Evolutionary conservation across 2,888 invertebrate genomes (phyloP).

Genomic region (Lottia gigantea): DNA sequence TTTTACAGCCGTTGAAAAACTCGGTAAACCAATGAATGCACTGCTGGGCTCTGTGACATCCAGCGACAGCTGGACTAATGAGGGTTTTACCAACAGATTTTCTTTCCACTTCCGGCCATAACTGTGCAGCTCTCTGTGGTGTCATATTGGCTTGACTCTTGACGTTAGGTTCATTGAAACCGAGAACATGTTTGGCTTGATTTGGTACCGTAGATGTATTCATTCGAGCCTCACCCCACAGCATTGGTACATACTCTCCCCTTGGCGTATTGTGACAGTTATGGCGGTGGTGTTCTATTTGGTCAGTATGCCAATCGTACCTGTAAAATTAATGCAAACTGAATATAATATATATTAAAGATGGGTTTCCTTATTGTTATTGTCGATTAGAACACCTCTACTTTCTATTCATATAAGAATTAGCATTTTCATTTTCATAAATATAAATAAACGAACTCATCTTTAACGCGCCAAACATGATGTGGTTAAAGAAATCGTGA

Average conservation of each 20-base stretch:
- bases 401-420: no score
- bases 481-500: no score
- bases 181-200: constrained; percentile 33
- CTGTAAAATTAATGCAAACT: constrained; percentile 8
- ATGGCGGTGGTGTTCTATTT: constrained; percentile 15
- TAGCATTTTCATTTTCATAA: no score
- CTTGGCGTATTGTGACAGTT: constrained; percentile 21
- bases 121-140: constrained; percentile 34
- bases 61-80: constrained; percentile 43
- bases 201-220: constrained; percentile 17
- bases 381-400: no score
- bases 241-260: constrained; percentile 39
- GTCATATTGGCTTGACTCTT: constrained; percentile 38
- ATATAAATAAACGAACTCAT: no score
- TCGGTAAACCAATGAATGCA: constrained; percentile 42
- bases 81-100: constrained; percentile 30
- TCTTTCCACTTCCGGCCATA: constrained; percentile 40
- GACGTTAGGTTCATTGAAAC: constrained; percentile 48
- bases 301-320: constrained; percentile 30
- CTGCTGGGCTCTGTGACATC: constrained; percentile 17
- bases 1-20: constrained; percentile 40
- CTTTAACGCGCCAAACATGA: no score
- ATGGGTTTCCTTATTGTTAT: no score
- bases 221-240: constrained; percentile 33
- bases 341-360: no score